phyloP scores from a whole-genome alignment of 1,140 invertebrate species.

The Drosophila carrolli region DNA sequence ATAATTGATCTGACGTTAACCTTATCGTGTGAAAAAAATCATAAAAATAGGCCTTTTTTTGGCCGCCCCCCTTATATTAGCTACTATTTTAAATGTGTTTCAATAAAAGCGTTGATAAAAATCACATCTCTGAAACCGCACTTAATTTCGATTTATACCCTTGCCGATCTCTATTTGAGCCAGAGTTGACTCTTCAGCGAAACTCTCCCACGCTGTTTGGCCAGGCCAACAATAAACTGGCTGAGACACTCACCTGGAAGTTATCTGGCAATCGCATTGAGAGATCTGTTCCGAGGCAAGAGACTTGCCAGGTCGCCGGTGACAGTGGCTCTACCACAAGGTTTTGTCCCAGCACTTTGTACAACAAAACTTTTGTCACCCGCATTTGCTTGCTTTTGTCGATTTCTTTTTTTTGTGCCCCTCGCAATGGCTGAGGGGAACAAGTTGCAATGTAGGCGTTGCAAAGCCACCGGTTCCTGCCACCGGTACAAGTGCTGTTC shows the following conservation, averaged over 20 bases:
- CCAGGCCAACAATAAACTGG: slow-evolving; percentile 13
- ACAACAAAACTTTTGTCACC: slow-evolving; percentile 57
- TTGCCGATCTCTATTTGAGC: neutral
- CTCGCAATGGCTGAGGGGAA: slow-evolving; percentile 22
- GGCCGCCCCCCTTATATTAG: too few relatives aligned
- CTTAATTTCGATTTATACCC: slow-evolving; percentile 2
- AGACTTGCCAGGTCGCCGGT: slow-evolving; percentile 34
- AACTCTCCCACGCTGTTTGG: slow-evolving; percentile 35
- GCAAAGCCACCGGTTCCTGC: slow-evolving; percentile 48
- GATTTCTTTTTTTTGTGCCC: slow-evolving; percentile 6
- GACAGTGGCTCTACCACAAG: slow-evolving; percentile 22
- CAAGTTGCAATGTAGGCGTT: slow-evolving; percentile 48
- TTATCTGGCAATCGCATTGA: slow-evolving; percentile 38
- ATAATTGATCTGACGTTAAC: too few relatives aligned
- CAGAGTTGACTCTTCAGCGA: neutral
- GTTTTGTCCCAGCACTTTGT: slow-evolving; percentile 40
- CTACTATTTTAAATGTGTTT: too few relatives aligned
- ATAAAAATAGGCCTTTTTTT: too few relatives aligned
- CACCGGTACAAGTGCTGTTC: slow-evolving; percentile 38
- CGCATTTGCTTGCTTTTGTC: slow-evolving; percentile 40
- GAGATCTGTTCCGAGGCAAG: slow-evolving; percentile 30
- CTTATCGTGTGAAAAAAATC: too few relatives aligned
- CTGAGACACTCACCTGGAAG: slow-evolving; percentile 15
- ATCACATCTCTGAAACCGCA: neutral
- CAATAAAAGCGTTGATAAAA: too few relatives aligned